Evolutionary conservation across 2,888 invertebrate genomes (phyloP), one percentile per base, ranked within the genome.

Genomic region (Archaeoteleia sp.): DNA sequence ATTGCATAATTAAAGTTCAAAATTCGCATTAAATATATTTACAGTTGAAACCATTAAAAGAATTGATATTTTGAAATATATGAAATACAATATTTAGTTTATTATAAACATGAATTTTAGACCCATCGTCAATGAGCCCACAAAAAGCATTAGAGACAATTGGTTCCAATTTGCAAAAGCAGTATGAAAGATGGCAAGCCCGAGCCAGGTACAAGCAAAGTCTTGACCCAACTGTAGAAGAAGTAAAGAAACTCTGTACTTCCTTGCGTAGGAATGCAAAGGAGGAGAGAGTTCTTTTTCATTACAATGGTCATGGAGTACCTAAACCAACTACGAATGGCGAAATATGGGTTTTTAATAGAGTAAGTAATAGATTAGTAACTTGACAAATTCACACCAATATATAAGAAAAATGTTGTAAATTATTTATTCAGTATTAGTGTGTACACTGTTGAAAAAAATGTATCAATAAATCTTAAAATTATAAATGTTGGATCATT

Each of bases 331-430:
- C 99, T 6, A 89, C 91, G 10, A 99, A 99, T 87, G 98, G 99
- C 5, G 99, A 99, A 88, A 96, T 98, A 78, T 98, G 98, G 98
- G 98, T 99, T 1, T 99, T 99, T 87, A 99, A 99, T 87, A 91
- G 94, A 87, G 95, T 95, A 83, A 83, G 87, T 78, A 53, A 13
- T 66, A 8, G 29, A n/a, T 35, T n/a, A n/a, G n/a, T n/a, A n/a
- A n/a, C n/a, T n/a, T n/a, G n/a, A 34, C 12, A 2, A 6, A 32
- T 8, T 7, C 9, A 9, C 9, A 32, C 9, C 3, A 32, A 9
- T 32, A 32, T 9, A 23, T 23, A 23, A 7, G 23, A 23, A n/a
- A n/a, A n/a, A n/a, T n/a, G n/a, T n/a, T n/a, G n/a, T n/a, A n/a
- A n/a, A n/a, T n/a, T n/a, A n/a, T n/a, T n/a, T n/a, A n/a, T n/a